Base-by-base conservation (phyloP, 2,888 invertebrate genomes). In the Frankliniella intonsa region DNA sequence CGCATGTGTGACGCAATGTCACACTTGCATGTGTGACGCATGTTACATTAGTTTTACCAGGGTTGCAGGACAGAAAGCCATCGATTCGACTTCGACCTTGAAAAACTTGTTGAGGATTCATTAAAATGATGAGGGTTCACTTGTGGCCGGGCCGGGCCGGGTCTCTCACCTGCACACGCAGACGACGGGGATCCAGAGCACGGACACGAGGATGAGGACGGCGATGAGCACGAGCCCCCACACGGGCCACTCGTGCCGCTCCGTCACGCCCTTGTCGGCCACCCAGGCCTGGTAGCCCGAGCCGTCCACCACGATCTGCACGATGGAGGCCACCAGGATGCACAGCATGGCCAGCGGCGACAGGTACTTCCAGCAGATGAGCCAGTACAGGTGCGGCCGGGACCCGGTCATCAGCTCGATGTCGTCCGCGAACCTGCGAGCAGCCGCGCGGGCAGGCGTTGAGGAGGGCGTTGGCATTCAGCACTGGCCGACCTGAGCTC, bases 341-440 rank as follows among this genome's bases (percentile, higher is more conserved):
- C 94, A 92, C 62, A 96, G 88, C 97, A 97, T 97, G 0, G 96
- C 96, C 83, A 94, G 86, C 0, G 97, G 97, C 2, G 97, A 96
- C 17, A 97, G 89, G 87, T 97, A 97, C 88, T 97, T 96, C 97
- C 97, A 98, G 88, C 97, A 97, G 85, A 97, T 92, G 86, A 96
- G 90, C 97, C 97, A 97, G 88, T 97, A 98, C 55, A 95, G 90
- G 0, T 94, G 94, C 0, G 97, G 97, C 49, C 96, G 91, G 80
- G 92, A 92, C 3, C 97, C 97, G 0, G 97, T 97, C 97, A 98
- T 98, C 88, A 96, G 90, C 88, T 97, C 96, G 84, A 97, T 96
- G 88, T 97, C 97, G 87, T 97, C 96, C 7, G 96, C 94, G 87
- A 97, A 97, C 88, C 96, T 96, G 86, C 8, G 14, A 19, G 25